A percentile compares a stretch with the other conserved stretches of the same genome.
Conservation (phyloP, 1,140 invertebrate genomes). For the Maconellicoccus hirsutus region DNA sequence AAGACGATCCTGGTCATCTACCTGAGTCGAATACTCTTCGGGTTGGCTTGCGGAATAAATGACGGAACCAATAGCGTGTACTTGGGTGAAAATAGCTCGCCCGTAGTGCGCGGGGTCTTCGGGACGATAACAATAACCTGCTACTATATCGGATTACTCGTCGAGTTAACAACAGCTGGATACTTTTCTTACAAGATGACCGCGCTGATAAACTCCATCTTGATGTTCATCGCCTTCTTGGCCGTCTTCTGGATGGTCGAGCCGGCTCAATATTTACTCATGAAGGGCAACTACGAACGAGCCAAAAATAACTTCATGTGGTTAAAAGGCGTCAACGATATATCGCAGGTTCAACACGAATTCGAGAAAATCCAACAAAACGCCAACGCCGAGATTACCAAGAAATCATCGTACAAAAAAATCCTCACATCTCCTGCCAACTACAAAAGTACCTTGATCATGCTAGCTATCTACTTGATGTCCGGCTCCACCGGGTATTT, state of each 20-base stretch:
- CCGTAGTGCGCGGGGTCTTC: constrained; percentile 28
- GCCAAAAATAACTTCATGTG: background rate
- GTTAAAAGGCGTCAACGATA: background rate
- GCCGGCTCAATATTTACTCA: background rate
- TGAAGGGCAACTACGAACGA: background rate
- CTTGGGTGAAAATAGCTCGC: constrained; percentile 58
- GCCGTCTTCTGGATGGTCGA: constrained; percentile 44
- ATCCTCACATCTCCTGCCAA: constrained; percentile 38
- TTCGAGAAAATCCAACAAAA: constrained; percentile 25
- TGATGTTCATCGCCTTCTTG: background rate
- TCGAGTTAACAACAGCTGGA: constrained; percentile 39
- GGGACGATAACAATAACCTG: constrained; percentile 72
- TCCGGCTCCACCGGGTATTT: constrained; percentile 28
- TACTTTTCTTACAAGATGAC: background rate
- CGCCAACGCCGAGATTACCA: constrained; percentile 32
- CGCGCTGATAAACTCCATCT: background rate
- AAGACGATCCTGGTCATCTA: background rate
- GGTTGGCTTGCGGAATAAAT: constrained; percentile 57
- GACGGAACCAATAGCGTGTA: constrained; percentile 71
- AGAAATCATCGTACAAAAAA: constrained; percentile 35
- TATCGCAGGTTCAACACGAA: background rate
- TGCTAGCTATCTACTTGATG: constrained; percentile 35
- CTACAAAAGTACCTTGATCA: constrained; percentile 37
- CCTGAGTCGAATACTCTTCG: constrained; percentile 32
- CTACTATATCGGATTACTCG: constrained; percentile 61